Percentiles rank a stretch among this genome's conserved stretches.
Conservation (phyloP, 2,888 invertebrate species). For the Lottia gigantea region DNA sequence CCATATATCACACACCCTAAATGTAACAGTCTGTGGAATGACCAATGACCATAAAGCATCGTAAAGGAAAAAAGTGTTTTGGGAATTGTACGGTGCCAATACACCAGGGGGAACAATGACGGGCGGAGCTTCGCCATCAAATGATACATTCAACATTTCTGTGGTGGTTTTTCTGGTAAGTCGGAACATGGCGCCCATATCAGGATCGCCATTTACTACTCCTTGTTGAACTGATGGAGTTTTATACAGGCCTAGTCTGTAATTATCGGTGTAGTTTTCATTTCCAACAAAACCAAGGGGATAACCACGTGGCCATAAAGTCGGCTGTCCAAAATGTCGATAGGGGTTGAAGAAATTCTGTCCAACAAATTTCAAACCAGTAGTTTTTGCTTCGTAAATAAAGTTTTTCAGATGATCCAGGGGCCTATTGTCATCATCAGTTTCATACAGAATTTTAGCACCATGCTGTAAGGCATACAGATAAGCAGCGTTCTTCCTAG, state of each 20-base stretch:
- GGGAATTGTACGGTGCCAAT: constrained; percentile 50
- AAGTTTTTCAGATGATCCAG: neutral
- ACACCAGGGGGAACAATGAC: constrained; percentile 40
- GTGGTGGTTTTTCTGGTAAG: constrained; percentile 36
- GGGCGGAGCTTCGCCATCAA: constrained; percentile 44
- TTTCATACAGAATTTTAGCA: neutral
- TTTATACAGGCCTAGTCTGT: constrained; percentile 21
- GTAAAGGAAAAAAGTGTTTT: constrained; percentile 51
- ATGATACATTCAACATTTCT: constrained; percentile 35
- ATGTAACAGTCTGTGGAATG: constrained; percentile 42
- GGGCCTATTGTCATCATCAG: neutral
- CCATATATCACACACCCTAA: constrained; percentile 50
- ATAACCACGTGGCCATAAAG: constrained; percentile 56
- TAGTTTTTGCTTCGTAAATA: neutral
- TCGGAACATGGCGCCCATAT: constrained; percentile 55
- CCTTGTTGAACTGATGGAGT: constrained; percentile 51
- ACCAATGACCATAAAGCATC: constrained; percentile 49
- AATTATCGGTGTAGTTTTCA: constrained; percentile 14
- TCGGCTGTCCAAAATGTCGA: constrained; percentile 52
- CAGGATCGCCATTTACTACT: constrained; percentile 53
- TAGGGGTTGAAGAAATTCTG: constrained; percentile 7
- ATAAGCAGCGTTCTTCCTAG: constrained; percentile 1
- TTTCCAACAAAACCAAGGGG: constrained; percentile 40
- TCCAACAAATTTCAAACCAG: constrained; percentile 3
- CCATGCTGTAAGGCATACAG: neutral